Conservation (phyloP, 2,888 invertebrate genomes). For the Platypus cylindrus region DNA sequence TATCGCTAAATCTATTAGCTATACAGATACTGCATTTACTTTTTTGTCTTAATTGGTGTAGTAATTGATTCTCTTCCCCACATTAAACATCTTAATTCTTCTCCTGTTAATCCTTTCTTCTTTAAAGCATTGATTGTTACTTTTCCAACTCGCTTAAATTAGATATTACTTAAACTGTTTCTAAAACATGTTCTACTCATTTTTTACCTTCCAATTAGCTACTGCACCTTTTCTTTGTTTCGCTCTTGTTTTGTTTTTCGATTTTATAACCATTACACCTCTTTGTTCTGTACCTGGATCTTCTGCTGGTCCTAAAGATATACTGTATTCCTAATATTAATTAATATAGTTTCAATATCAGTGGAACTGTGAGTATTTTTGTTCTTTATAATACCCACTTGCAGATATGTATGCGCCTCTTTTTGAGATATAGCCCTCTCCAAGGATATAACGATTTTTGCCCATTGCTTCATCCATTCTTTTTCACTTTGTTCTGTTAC, state of each 20-base stretch:
- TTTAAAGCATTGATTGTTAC: slow-evolving; percentile 74
- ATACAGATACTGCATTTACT: slow-evolving; percentile 29
- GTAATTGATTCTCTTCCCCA: slow-evolving; percentile 84
- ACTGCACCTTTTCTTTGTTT: slow-evolving; percentile 93
- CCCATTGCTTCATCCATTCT: slow-evolving; percentile 87
- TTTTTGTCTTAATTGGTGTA: slow-evolving; percentile 63
- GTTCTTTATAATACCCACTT: slow-evolving; percentile 27
- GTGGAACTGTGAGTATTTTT: background rate
- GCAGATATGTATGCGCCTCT: slow-evolving; percentile 80
- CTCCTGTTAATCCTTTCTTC: slow-evolving; percentile 73
- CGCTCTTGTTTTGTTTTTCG: slow-evolving; percentile 90
- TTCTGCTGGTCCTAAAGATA: slow-evolving; percentile 72
- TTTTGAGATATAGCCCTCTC: slow-evolving; percentile 87
- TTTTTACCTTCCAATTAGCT: slow-evolving; percentile 86
- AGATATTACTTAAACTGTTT: slow-evolving; percentile 2
- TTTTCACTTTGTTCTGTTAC: slow-evolving; percentile 98
- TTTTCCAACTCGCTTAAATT: slow-evolving; percentile 64
- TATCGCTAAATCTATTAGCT: too few relatives aligned
- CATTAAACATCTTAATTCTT: slow-evolving; percentile 75
- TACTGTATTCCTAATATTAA: slow-evolving; percentile 63
- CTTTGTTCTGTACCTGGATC: slow-evolving; percentile 75
- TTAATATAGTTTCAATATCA: background rate
- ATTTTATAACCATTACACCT: slow-evolving; percentile 97
- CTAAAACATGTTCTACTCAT: slow-evolving; percentile 1
- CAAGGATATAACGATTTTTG: slow-evolving; percentile 93